Percentiles rank a stretch among this genome's conserved stretches.
phyloP scores from a whole-genome alignment of 2,113 vertebrate species.

The Poecilia latipinna region DNA sequence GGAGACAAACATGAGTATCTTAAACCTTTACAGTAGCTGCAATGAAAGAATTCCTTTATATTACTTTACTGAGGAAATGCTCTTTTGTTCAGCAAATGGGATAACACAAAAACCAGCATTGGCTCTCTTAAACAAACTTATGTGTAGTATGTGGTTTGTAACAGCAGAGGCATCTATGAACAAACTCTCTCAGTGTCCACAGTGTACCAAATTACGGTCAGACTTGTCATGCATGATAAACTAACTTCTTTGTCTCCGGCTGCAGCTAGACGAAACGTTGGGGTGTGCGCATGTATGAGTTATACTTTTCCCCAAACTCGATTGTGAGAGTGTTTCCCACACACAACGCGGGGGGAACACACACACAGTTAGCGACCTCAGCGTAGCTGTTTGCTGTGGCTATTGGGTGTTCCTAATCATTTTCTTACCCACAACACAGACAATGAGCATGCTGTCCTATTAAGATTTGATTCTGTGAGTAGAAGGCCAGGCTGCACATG shows the following conservation, averaged over 20 bases:
- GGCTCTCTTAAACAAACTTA: slow-evolving; percentile 17
- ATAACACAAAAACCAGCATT: slow-evolving; percentile 13
- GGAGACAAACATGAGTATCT: not conserved
- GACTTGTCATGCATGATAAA: slow-evolving; percentile 48
- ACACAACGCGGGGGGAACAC: slow-evolving; percentile 65
- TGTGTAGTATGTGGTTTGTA: slow-evolving; percentile 34
- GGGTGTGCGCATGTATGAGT: slow-evolving; percentile 50
- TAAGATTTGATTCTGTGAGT: slow-evolving; percentile 26
- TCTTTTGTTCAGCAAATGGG: not conserved
- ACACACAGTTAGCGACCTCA: slow-evolving; percentile 70
- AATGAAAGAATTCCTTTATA: not conserved
- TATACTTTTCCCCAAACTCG: slow-evolving; percentile 59
- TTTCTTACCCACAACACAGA: slow-evolving; percentile 48
- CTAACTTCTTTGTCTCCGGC: slow-evolving; percentile 37
- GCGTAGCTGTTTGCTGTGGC: slow-evolving; percentile 51
- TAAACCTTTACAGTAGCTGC: not conserved
- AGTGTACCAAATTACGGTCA: slow-evolving; percentile 51
- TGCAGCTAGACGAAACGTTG: slow-evolving; percentile 13
- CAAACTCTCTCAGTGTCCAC: slow-evolving; percentile 30
- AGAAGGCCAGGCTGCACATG: slow-evolving; percentile 5
- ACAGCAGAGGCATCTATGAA: slow-evolving; percentile 20
- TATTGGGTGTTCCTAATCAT: slow-evolving; percentile 61
- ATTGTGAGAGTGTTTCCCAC: slow-evolving; percentile 70
- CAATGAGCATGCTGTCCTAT: slow-evolving; percentile 31
- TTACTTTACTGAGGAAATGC: not conserved